Evolutionary conservation across 2,113 vertebrate species (phyloP), one percentile per base, ranked within the genome.

Genomic region (Setophaga coronata): DNA sequence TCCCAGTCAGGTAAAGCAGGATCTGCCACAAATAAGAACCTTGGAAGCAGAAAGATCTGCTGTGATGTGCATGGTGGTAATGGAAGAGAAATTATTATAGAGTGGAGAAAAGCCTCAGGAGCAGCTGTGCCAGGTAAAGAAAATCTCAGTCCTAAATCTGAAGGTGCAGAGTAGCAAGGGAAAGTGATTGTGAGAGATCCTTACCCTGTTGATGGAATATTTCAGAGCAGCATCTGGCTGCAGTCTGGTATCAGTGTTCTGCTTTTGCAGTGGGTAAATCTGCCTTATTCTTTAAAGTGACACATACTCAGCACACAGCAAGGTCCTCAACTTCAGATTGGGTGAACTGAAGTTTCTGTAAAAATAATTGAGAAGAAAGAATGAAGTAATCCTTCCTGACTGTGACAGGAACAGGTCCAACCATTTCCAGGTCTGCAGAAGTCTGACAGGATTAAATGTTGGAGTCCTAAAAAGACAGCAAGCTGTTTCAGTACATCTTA

Each of bases 341-440:
- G 23, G 48, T 47, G 48, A 87, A 62, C 25, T 54, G 81, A 66
- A 82, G 72, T 67, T 85, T 93, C 92, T 91, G 90, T 56, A 48
- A 93, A 90, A 95, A 67, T 71, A 78, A 40, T 84, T 69, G 3
- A 8, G 42, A 26, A 74, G 69, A 53, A 91, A 36, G 53, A 92
- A 65, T 84, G 57, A 78, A 65, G 57, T 74, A 95, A 89, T 94
- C 53, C 57, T 89, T 81, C 57, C 81, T 93, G n/a, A 25, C 82
- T 85, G 81, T 85, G 73, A 79, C n/a, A 87, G 72, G 73, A 95
- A 66, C 56, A 60, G 31, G 36, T 53, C 60, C 73, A 90, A 33
- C 51, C 13, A 7, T 95, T 92, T 82, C 77, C 77, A 96, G 67
- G 66, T 80, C 85, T 93, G 79, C 88, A 92, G 82, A 69, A 93